Conservation (phyloP, 2,888 invertebrate species). For the Unio delphinus region DNA sequence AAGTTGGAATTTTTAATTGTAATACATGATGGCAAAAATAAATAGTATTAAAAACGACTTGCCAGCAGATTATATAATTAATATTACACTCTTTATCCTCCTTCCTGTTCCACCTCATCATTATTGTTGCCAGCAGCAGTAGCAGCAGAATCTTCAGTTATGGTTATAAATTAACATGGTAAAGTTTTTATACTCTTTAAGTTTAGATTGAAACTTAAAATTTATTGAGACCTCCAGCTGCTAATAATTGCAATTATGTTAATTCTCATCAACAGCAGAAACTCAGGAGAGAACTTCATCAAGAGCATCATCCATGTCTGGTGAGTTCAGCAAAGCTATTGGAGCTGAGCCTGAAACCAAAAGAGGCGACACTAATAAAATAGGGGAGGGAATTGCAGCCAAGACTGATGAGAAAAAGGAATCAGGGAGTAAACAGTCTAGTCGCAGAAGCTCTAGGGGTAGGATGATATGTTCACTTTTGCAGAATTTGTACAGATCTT, state of each 20-base stretch:
- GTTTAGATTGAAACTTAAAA: too few relatives aligned
- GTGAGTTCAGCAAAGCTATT: conserved; percentile 23
- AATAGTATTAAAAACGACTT: too few relatives aligned
- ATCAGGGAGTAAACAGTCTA: conserved; percentile 44
- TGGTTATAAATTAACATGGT: too few relatives aligned
- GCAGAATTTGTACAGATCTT: conserved; percentile 1
- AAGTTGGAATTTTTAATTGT: too few relatives aligned
- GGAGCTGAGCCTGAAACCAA: conserved; percentile 27
- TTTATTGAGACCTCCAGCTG: too few relatives aligned
- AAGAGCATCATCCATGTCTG: conserved; percentile 39
- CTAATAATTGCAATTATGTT: neutral
- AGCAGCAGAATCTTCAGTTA: too few relatives aligned
- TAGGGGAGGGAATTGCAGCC: conserved; percentile 14
- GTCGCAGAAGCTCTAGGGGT: conserved; percentile 50
- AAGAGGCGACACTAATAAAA: conserved; percentile 15
- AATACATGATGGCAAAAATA: too few relatives aligned
- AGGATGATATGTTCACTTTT: conserved; percentile 3
- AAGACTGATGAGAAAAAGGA: conserved; percentile 39
- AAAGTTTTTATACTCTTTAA: too few relatives aligned
- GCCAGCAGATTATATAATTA: too few relatives aligned
- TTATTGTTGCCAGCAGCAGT: too few relatives aligned
- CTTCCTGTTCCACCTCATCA: too few relatives aligned
- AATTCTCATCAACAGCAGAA: conserved; percentile 1
- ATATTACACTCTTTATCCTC: too few relatives aligned
- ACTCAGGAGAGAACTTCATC: conserved; percentile 37